These are phyloP conservation scores for Carpatolechia fugitivella DNA, from an alignment of 2,888 invertebrate species.

Conservation along the genomic window DNA sequence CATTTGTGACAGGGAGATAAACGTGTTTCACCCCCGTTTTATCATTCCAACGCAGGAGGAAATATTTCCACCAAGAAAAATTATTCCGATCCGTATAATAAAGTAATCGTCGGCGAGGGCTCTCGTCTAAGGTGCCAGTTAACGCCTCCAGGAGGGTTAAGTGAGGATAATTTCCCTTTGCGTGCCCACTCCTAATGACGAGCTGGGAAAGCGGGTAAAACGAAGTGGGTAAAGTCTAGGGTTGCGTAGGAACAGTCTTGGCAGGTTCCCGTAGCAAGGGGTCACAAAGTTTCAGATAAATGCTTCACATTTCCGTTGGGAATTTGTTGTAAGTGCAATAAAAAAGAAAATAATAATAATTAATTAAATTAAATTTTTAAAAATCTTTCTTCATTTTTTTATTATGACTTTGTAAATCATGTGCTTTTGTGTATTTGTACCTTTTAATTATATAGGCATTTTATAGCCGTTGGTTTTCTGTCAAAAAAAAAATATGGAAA, in stretches of 20 bases:
- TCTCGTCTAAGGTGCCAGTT: slow-evolving; percentile 76
- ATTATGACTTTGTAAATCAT: too few species aligned
- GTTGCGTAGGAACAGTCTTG: background rate
- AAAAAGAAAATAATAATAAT: too few species aligned
- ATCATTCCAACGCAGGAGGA: slow-evolving; percentile 9
- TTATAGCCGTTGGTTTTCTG: too few species aligned
- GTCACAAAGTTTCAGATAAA: too few species aligned
- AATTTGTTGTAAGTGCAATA: too few species aligned
- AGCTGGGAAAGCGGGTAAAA: slow-evolving; percentile 23
- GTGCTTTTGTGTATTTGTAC: too few species aligned
- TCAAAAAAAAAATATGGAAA: too few species aligned
- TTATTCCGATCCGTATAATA: slow-evolving; percentile 71
- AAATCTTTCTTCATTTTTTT: too few species aligned
- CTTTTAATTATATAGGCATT: too few species aligned
- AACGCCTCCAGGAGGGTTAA: slow-evolving; percentile 77
- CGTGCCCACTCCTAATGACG: slow-evolving; percentile 74
- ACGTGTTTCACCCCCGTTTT: slow-evolving; percentile 6
- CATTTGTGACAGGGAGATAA: slow-evolving; percentile 10
- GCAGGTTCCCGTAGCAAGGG: too few species aligned
- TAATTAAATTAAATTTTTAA: too few species aligned
- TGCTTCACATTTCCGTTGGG: too few species aligned
- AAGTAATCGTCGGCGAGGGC: slow-evolving; percentile 69
- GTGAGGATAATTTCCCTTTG: slow-evolving; percentile 78
- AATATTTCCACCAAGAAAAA: slow-evolving; percentile 50
- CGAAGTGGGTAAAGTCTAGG: background rate